A percentile compares a stretch with the other conserved stretches of the same genome.
phyloP scores from a whole-genome alignment of 2,113 vertebrate species.

The Phyllopteryx taeniolatus region DNA sequence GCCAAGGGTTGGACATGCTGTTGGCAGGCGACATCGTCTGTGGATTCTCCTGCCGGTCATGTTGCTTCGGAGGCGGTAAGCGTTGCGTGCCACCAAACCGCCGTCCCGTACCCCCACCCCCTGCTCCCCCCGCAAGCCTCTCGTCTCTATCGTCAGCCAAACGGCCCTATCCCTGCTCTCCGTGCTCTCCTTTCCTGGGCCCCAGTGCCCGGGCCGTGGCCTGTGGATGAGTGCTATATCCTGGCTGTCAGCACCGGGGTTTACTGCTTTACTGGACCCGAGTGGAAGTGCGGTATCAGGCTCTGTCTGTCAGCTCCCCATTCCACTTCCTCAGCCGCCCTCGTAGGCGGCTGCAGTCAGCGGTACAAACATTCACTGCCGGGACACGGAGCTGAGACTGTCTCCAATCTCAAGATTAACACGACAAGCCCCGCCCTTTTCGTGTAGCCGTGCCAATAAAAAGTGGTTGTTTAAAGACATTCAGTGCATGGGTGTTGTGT shows the following conservation, averaged over 20 bases:
- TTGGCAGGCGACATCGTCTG: slow-evolving; percentile 58
- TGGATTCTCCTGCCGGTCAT: slow-evolving; percentile 55
- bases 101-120: slow-evolving; percentile 12
- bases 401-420: slow-evolving; percentile 44
- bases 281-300: slow-evolving; percentile 68
- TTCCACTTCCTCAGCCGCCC: slow-evolving; percentile 61
- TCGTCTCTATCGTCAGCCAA: slow-evolving; percentile 54
- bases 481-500: slow-evolving; percentile 75
- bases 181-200: slow-evolving; percentile 57
- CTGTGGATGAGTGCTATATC: slow-evolving; percentile 77
- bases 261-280: slow-evolving; percentile 62
- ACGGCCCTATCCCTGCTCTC: slow-evolving; percentile 42
- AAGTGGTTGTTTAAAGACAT: slow-evolving; percentile 56
- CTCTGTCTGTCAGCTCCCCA: slow-evolving; percentile 73
- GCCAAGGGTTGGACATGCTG: slow-evolving; percentile 42
- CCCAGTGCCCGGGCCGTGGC: slow-evolving; percentile 63
- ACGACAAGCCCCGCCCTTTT: slow-evolving; percentile 64
- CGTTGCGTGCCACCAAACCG: slow-evolving; percentile 66
- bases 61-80: slow-evolving; percentile 42
- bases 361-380: slow-evolving; percentile 50
- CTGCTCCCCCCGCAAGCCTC: background rate
- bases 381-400: slow-evolving; percentile 35
- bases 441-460: slow-evolving; percentile 56
- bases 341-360: slow-evolving; percentile 39
- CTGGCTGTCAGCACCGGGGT: slow-evolving; percentile 73